These are phyloP conservation scores for Coracopsis vasa DNA, from an alignment of 2,113 vertebrate genomes.

Conservation along the genomic window DNA sequence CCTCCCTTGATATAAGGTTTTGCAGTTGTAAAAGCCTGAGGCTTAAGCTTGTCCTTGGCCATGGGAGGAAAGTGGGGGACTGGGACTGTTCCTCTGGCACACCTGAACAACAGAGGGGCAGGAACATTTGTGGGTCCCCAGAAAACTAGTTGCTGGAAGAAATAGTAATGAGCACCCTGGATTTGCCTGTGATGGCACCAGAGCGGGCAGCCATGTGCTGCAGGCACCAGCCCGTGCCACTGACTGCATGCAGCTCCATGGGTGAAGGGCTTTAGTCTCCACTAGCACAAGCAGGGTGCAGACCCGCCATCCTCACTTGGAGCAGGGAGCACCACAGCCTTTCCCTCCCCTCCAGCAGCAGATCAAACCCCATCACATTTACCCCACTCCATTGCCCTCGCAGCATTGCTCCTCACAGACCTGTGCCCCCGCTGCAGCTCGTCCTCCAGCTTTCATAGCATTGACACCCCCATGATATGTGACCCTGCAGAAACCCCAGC, in stretches of 20 bases:
- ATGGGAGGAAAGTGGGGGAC: background rate
- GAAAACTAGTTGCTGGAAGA: background rate
- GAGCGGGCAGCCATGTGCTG: background rate
- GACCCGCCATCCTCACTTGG: accelerated
- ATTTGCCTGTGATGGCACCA: accelerated
- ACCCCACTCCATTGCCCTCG: accelerated
- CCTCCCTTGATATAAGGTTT: background rate
- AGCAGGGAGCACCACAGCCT: accelerated
- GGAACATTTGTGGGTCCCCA: background rate
- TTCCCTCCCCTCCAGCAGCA: background rate
- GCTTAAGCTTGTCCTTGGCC: background rate
- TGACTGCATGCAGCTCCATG: accelerated
- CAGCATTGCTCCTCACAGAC: background rate
- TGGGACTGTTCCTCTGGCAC: accelerated
- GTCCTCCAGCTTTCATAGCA: accelerated
- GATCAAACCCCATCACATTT: background rate
- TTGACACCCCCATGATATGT: accelerated
- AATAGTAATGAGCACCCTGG: background rate
- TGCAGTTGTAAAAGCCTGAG: background rate
- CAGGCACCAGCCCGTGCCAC: background rate
- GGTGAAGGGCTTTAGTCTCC: background rate
- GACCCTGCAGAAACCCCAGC: background rate
- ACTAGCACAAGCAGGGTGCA: accelerated
- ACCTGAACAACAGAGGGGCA: background rate
- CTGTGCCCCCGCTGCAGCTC: accelerated